phyloP scores from a whole-genome alignment of 2,113 vertebrate species.

The Indicator maculatus region DNA sequence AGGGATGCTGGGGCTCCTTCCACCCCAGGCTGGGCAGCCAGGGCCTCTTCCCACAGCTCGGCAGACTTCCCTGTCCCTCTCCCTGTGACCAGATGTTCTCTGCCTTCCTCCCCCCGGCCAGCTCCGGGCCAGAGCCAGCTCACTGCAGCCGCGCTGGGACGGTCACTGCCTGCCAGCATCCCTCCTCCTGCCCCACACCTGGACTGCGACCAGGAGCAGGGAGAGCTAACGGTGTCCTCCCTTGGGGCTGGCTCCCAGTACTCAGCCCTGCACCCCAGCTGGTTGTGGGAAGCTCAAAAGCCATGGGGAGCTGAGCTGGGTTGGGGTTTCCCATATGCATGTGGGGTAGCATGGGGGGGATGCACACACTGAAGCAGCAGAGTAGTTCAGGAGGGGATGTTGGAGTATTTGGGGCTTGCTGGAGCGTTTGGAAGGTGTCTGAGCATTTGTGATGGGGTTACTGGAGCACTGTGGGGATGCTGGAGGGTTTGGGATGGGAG shows the following conservation, averaged over 20 bases:
- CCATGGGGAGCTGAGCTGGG: not conserved
- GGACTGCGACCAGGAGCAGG: not conserved
- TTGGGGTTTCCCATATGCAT: fast-evolving
- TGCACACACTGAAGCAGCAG: fast-evolving
- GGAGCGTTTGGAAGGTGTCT: not conserved
- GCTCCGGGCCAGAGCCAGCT: not conserved
- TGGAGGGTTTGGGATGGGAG: not conserved
- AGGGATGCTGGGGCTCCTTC: not conserved
- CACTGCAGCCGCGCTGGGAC: not conserved
- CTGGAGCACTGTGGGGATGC: not conserved
- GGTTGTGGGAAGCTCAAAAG: fast-evolving
- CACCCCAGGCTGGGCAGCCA: not conserved
- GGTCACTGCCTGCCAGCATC: not conserved
- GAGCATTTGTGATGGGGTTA: too few species aligned
- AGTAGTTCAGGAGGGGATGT: not conserved
- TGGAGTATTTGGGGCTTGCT: not conserved
- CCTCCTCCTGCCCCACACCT: not conserved
- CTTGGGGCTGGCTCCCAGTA: not conserved
- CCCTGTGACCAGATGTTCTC: conserved; percentile 57
- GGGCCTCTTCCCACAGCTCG: conserved; percentile 47
- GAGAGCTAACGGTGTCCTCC: not conserved
- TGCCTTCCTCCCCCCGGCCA: not conserved
- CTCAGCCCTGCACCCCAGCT: fast-evolving
- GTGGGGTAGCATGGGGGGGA: fast-evolving
- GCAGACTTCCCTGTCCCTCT: conserved; percentile 39